phyloP scores from a whole-genome alignment of 2,888 invertebrate genomes.

The Dendrolimus pini region DNA sequence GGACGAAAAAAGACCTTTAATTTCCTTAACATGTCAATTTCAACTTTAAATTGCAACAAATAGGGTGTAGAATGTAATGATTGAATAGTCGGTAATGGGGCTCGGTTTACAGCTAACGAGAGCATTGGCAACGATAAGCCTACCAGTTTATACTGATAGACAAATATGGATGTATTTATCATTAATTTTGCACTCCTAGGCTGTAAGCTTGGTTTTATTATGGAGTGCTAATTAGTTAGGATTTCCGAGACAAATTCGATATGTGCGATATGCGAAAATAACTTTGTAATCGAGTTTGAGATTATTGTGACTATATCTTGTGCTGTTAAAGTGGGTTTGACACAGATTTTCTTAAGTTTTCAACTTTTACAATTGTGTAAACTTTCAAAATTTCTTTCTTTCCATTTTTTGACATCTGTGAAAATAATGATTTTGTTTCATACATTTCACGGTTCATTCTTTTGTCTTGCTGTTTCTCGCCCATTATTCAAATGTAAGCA shows the following conservation, averaged over 20 bases:
- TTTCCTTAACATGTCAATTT: slow-evolving; percentile 27
- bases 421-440: too few relatives aligned
- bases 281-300: too few relatives aligned
- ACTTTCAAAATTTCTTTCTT: too few relatives aligned
- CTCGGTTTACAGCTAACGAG: slow-evolving; percentile 71
- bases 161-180: slow-evolving; percentile 74
- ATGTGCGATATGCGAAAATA: too few relatives aligned
- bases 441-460: too few relatives aligned
- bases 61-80: slow-evolving; percentile 39
- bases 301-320: too few relatives aligned
- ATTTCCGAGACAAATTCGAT: slow-evolving; percentile 44
- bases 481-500: too few relatives aligned
- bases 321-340: too few relatives aligned
- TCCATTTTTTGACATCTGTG: too few relatives aligned
- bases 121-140: slow-evolving; percentile 57
- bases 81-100: slow-evolving; percentile 45
- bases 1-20: slow-evolving; percentile 60
- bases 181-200: slow-evolving; percentile 54
- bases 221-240: slow-evolving; percentile 48
- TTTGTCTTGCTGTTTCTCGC: too few relatives aligned
- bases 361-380: too few relatives aligned
- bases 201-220: slow-evolving; percentile 52
- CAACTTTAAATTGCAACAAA: slow-evolving; percentile 23
- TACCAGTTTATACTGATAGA: slow-evolving; percentile 67
- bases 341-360: too few relatives aligned